These are phyloP conservation scores for Trichomalopsis sarcophagae DNA, from an alignment of 1,140 invertebrate species.

Conservation along the genomic window DNA sequence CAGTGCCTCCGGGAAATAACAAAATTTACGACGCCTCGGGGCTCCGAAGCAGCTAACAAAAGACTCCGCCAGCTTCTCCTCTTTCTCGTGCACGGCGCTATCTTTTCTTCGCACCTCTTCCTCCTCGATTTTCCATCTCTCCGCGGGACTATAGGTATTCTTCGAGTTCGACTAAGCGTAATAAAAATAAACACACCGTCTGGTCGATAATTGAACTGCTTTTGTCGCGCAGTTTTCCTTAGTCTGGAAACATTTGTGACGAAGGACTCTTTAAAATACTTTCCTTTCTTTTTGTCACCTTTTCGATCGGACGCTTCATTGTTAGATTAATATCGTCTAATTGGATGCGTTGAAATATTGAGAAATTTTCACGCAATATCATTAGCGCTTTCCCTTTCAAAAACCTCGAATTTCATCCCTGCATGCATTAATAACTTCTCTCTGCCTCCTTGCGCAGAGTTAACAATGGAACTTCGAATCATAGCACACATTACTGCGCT, in stretches of 20 bases:
- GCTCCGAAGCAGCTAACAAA: neutral
- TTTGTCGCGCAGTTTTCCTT: conserved; percentile 1
- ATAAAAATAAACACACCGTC: conserved; percentile 21
- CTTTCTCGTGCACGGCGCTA: neutral
- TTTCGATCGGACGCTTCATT: neutral
- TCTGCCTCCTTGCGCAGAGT: neutral
- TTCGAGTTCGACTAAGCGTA: conserved; percentile 5
- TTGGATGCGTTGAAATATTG: neutral
- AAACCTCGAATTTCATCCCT: neutral
- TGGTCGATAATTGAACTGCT: neutral
- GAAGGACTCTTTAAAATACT: neutral
- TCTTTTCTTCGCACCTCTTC: conserved; percentile 8
- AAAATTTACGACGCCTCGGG: conserved; percentile 56
- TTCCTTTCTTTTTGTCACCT: neutral
- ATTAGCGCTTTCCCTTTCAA: neutral
- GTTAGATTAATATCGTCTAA: neutral
- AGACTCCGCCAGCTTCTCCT: conserved; percentile 1
- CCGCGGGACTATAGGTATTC: neutral
- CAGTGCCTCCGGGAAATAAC: conserved; percentile 55
- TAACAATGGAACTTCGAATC: neutral
- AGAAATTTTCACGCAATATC: neutral
- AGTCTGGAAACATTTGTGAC: neutral
- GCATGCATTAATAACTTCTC: neutral
- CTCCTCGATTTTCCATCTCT: conserved; percentile 18
- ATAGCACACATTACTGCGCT: neutral